Evolutionary conservation across 2,113 vertebrate genomes (phyloP), one percentile per base, ranked within the genome.

Genomic region (Procavia capensis): DNA sequence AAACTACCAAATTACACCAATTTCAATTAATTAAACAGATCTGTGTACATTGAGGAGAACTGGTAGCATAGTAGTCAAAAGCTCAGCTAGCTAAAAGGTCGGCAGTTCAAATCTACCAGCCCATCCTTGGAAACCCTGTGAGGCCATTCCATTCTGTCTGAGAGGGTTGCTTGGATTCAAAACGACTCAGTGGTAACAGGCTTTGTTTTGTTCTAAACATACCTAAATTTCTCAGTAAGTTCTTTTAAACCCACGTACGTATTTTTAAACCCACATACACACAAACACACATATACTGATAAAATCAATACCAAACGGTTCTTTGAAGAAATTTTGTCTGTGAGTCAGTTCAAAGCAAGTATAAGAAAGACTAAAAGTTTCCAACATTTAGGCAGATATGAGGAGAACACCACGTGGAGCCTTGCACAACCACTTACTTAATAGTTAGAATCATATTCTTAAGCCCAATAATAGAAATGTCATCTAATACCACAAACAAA

Each of bases 261-360:
- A 88, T 94, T 95, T 97, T 41, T 95, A 59, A 70, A 76, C 7
- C 81, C 57, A 76, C 9, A 72, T 70, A 85, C 22, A 75, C 17
- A 85, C 43, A 85, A n/a, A 72, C 45, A 76, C 25, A 72, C 27
- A 29, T 13, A 34, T 19, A 91, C 81, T 9, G 57, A 54, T 64
- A 61, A 19, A 72, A 88, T 70, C 88, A 91, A 66, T 36, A 76
- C 16, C 9, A 59, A 92, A 93, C 88, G 1, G 4, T 72, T 97
- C 50, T 83, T 81, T 2, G 50, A 88, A 82, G 88, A 90, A 92
- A 63, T 97, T 81, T 80, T 72, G 72, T 74, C 75, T 79, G 59
- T 91, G 70, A 95, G 47, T 29, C 31, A 29, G 84, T 61, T 87
- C 81, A 87, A 93, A 96, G 83, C 50, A 89, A 61, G 94, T 68